Base-by-base conservation (phyloP, 2,113 vertebrate species). In the Lycaon pictus region DNA sequence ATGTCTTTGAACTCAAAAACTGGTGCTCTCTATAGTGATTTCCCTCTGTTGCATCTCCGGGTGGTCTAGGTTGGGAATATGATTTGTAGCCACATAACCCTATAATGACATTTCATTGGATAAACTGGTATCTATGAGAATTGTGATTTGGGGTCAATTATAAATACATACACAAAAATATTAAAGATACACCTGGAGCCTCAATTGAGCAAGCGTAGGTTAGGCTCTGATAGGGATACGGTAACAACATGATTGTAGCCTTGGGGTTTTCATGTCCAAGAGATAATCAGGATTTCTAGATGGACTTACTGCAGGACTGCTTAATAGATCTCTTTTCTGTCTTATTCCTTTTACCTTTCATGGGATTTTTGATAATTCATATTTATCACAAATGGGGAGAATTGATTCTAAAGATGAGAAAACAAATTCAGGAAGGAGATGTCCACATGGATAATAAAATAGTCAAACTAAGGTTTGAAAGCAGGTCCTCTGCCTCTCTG, bases 381-480 rank as follows among this genome's bases (percentile, higher is more conserved):
- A 17, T 43, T 4, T 16, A 35, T 53, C 4, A n/a, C 29, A 88
- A 25, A 32, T 19, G 51, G 3, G n/a, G 17, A 87, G 17, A 27
- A 67, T 88, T 20, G n/a, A 83, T 86, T 95, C 58, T 90, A 83
- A 92, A 92, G 82, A 58, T 56, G 63, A 96, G 58, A 90, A 65
- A 94, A 62, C 15, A 85, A 81, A 83, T 56, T 90, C 37, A 83
- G 11, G 86, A 76, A 93, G 84, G 43, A 69, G 32, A 37, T 51
- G 3, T 92, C 29, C 35, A 60, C 6, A 23, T 85, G 58, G 9
- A 11, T 76, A 69, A 86, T n/a, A 89, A 37, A 88, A 88, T 0
- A 25, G 19, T 80, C 22, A 90, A 92, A 32, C 23, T 2, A 77
- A 72, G 23, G 0, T 23, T 65, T 83, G n/a, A 77, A 93, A 88